Percentiles rank a stretch among this genome's conserved stretches.
phyloP scores from a whole-genome alignment of 2,888 invertebrate genomes.

The Acrobasis consociella region DNA sequence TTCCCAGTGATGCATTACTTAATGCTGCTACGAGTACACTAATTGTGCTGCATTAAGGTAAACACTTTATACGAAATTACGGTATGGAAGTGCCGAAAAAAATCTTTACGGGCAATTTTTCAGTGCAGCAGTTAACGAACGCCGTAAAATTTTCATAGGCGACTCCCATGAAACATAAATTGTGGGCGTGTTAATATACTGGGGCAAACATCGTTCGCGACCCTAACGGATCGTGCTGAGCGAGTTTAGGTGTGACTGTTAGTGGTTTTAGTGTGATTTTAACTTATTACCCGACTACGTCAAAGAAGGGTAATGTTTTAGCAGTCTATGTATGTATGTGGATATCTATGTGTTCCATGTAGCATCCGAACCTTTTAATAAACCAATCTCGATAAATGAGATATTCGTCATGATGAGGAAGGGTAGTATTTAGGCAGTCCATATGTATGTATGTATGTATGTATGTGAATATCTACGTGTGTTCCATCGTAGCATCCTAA shows the following conservation, averaged over 20 bases:
- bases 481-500: no score
- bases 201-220: constrained; percentile 42
- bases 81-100: constrained; percentile 36
- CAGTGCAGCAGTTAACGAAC: constrained; percentile 50
- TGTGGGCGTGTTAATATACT: constrained; percentile 58
- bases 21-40: background rate
- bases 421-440: no score
- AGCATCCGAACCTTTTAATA: no score
- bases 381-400: no score
- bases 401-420: no score
- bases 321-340: no score
- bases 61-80: constrained; percentile 28
- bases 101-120: constrained; percentile 52
- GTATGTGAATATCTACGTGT: no score
- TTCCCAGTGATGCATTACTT: no score
- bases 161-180: constrained; percentile 59
- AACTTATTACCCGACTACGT: no score
- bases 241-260: constrained; percentile 1
- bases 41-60: constrained; percentile 14
- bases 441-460: no score
- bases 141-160: constrained; percentile 62
- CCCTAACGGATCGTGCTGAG: constrained; percentile 24
- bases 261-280: constrained; percentile 13
- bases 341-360: no score
- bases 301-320: no score